phyloP scores from a whole-genome alignment of 2,888 invertebrate genomes.

The Erpobdella octoculata region DNA sequence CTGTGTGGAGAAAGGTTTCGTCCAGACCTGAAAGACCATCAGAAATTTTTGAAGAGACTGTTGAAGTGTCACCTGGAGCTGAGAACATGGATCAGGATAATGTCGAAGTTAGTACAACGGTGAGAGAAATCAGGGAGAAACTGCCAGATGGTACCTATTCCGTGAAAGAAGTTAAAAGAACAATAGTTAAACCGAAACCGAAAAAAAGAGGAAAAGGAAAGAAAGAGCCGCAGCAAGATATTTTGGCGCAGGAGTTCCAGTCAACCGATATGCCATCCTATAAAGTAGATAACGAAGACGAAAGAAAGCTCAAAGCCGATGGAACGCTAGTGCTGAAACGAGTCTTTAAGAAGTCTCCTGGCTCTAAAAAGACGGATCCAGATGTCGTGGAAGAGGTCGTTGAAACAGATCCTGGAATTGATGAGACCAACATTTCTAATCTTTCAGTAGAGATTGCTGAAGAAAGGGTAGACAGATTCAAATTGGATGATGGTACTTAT shows the following conservation, averaged over 20 bases:
- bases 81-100: background rate
- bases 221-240: conserved; percentile 11
- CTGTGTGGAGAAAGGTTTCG: background rate
- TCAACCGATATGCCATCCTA: conserved; percentile 13
- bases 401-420: background rate
- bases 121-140: conserved; percentile 2
- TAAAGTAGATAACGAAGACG: background rate
- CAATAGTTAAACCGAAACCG: conserved; percentile 18
- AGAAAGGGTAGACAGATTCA: too few relatives aligned
- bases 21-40: background rate
- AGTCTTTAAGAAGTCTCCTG: conserved; percentile 10
- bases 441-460: background rate
- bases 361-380: background rate
- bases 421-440: background rate
- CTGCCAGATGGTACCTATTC: background rate
- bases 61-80: background rate
- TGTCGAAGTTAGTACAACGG: background rate
- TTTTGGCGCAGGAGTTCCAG: conserved; percentile 1
- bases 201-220: background rate
- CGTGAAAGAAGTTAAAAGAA: conserved; percentile 1
- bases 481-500: background rate
- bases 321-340: conserved; percentile 3
- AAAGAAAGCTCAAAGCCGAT: background rate
- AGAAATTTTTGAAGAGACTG: conserved; percentile 9
- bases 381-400: conserved; percentile 19